A percentile compares a stretch with the other conserved stretches of the same genome.
Conservation (phyloP, 2,888 invertebrate genomes). For the Drosophila lutescens region DNA sequence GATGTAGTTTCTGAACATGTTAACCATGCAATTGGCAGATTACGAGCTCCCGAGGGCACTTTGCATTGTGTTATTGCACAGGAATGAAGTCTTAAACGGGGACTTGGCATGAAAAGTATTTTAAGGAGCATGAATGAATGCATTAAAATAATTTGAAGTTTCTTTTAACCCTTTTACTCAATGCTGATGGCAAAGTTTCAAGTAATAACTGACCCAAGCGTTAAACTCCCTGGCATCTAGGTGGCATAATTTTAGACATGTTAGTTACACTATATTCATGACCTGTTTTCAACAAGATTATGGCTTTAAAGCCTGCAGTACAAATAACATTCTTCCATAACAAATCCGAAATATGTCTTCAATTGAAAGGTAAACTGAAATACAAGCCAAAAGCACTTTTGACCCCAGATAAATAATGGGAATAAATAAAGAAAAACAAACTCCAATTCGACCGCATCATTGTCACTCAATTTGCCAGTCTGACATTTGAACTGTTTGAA, state of each 20-base stretch:
- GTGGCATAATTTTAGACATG: no score
- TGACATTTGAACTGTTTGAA: conserved; percentile 67
- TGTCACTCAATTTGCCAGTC: conserved; percentile 61
- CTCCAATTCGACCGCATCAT: conserved; percentile 55
- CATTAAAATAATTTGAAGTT: no score
- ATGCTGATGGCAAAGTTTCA: no score
- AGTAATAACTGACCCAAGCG: no score
- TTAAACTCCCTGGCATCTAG: no score
- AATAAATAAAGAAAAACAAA: conserved; percentile 13
- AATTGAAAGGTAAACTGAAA: conserved; percentile 23
- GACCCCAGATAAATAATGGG: not conserved
- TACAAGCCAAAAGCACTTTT: conserved; percentile 2
- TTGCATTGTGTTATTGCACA: not conserved
- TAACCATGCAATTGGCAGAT: conserved; percentile 42
- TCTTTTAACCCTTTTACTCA: not conserved
- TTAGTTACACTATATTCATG: no score
- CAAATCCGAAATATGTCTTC: not conserved
- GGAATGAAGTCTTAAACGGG: conserved; percentile 2
- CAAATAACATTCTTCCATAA: no score
- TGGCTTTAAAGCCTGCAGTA: not conserved
- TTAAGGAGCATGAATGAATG: not conserved
- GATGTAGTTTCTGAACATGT: conserved; percentile 27
- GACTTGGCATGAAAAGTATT: not conserved
- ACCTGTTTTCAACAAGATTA: not conserved
- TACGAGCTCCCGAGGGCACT: conserved; percentile 19